phyloP scores from a whole-genome alignment of 2,888 invertebrate genomes.

The Idaea biselata region DNA sequence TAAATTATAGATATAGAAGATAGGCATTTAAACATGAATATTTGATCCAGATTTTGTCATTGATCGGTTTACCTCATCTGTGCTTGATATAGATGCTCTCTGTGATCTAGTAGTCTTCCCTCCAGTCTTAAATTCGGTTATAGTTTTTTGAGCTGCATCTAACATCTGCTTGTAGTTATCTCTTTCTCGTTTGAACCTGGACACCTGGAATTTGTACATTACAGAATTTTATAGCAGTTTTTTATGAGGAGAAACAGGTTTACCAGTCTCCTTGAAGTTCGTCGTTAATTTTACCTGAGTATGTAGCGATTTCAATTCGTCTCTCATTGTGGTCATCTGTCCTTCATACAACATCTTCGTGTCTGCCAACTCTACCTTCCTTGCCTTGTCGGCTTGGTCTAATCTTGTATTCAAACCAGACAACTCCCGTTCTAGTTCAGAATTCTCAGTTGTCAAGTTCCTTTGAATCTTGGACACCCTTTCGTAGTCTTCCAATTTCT shows the following conservation, averaged over 20 bases:
- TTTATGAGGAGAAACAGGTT: not conserved
- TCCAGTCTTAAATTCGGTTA: constrained; percentile 86
- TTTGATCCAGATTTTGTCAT: not conserved
- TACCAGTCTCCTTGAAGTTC: not conserved
- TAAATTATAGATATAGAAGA: too few species aligned
- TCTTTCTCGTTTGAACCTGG: constrained; percentile 91
- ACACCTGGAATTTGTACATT: constrained; percentile 51
- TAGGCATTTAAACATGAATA: too few species aligned
- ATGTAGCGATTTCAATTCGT: constrained; percentile 91
- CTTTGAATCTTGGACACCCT: constrained; percentile 91
- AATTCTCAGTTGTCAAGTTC: constrained; percentile 87
- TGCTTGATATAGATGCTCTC: constrained; percentile 84
- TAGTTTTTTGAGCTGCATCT: constrained; percentile 91
- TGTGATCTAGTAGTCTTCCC: constrained; percentile 71
- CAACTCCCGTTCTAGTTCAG: constrained; percentile 88
- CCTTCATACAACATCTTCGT: constrained; percentile 92
- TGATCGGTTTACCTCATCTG: constrained; percentile 82
- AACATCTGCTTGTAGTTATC: constrained; percentile 95
- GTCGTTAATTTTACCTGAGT: constrained; percentile 84
- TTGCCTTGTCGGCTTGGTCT: constrained; percentile 84
- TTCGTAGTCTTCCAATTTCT: constrained; percentile 91
- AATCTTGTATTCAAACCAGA: constrained; percentile 84
- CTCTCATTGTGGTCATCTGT: constrained; percentile 88
- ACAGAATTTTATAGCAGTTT: not conserved
- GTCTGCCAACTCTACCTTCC: constrained; percentile 89